A percentile compares a stretch with the other conserved stretches of the same genome.
Conservation (phyloP, 23 tunicate genomes). For the Halocynthia roretzi region DNA sequence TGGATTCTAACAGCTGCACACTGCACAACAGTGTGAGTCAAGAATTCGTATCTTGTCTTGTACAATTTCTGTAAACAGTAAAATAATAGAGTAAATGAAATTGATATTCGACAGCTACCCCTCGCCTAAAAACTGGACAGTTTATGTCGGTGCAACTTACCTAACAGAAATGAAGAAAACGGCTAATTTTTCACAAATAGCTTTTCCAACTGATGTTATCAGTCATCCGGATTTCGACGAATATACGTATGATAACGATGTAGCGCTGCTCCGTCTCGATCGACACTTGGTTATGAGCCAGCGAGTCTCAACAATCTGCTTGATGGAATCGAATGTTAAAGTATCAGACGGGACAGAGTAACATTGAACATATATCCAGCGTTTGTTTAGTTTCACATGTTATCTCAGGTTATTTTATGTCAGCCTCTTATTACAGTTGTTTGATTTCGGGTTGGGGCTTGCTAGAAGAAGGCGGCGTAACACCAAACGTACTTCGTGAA, state of each 20-base stretch:
- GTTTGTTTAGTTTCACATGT: too few relatives aligned
- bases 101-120: slow-evolving; percentile 21
- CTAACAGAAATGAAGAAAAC: slow-evolving; percentile 6
- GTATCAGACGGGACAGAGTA: slow-evolving; percentile 9
- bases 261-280: slow-evolving; percentile 58
- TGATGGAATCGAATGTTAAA: slow-evolving; percentile 25
- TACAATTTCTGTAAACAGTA: not conserved
- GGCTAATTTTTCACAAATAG: slow-evolving; percentile 24
- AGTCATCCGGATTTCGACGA: slow-evolving; percentile 29
- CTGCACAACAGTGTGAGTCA: slow-evolving; percentile 50
- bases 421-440: slow-evolving; percentile 19
- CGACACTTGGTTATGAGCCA: slow-evolving; percentile 13
- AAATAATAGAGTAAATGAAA: not conserved
- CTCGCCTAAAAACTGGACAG: slow-evolving; percentile 48
- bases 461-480: slow-evolving; percentile 27
- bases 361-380: not conserved
- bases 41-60: not conserved
- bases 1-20: slow-evolving; percentile 90
- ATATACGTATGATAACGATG: slow-evolving; percentile 61
- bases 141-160: slow-evolving; percentile 47
- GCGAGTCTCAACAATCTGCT: slow-evolving; percentile 33
- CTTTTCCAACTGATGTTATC: slow-evolving; percentile 37
- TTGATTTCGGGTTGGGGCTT: slow-evolving; percentile 85
- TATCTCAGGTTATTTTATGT: too few relatives aligned
- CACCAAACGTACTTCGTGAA: slow-evolving; percentile 26